Evolutionary conservation across 1,140 invertebrate species (phyloP).

Genomic region (Zaprionus tsacasi): DNA sequence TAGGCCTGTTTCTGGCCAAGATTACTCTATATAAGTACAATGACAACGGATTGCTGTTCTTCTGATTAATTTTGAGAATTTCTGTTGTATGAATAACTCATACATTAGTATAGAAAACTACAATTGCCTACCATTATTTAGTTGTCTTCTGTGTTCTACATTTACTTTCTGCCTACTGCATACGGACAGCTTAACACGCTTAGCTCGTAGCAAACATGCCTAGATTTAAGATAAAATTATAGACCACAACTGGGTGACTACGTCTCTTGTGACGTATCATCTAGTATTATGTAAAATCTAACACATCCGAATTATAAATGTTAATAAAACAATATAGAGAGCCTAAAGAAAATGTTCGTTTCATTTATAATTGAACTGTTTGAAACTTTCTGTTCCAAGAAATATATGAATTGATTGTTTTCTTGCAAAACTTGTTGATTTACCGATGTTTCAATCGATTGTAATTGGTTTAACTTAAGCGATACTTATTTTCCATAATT

Average conservation of each 20-base stretch:
- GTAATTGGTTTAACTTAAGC: no score
- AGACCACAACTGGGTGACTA: conserved; percentile 43
- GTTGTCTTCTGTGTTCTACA: conserved; percentile 62
- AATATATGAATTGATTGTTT: no score
- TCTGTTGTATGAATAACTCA: conserved; percentile 42
- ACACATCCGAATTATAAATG: conserved; percentile 73
- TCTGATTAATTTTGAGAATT: conserved; percentile 38
- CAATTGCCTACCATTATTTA: conserved; percentile 55
- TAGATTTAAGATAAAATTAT: conserved; percentile 65
- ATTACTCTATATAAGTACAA: conserved; percentile 40
- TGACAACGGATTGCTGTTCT: conserved; percentile 34
- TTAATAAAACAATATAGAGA: conserved; percentile 71
- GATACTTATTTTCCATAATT: no score
- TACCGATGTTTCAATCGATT: no score
- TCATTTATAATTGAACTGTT: neutral
- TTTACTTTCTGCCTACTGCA: conserved; percentile 55
- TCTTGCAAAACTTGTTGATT: no score
- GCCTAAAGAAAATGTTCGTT: conserved; percentile 17
- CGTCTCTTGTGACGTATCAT: conserved; percentile 39
- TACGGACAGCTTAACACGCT: conserved; percentile 64
- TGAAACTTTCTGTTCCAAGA: neutral
- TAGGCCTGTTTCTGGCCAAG: neutral
- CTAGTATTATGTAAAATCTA: conserved; percentile 70
- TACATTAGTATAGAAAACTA: conserved; percentile 42
- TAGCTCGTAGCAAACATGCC: conserved; percentile 62